Base-by-base conservation (phyloP, 2,888 invertebrate genomes). In the Nemapogon koenigi region DNA sequence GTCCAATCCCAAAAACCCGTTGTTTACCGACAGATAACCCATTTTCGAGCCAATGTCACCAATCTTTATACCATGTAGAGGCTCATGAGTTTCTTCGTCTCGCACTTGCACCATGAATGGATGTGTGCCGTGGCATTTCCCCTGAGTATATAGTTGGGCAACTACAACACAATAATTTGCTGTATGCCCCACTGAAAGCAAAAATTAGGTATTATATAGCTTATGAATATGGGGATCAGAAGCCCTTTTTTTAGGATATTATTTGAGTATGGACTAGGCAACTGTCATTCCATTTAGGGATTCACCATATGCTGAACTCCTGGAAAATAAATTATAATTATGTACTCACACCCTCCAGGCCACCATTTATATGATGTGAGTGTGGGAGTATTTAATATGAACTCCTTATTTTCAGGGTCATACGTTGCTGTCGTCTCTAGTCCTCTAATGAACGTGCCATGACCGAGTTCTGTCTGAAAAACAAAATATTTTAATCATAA, bases 1-100 rank as follows among this genome's bases (percentile, higher is more conserved):
- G 33, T 93, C 84, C 39, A 98, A 88, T 0, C 91, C 90, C 38
- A 97, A 68, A 61, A 90, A 98, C 0, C 97, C 97, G 62, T 97
- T 97, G 57, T 97, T 96, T 2, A 90, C 88, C 0, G 84, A 81
- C 53, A 92, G 91, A 81, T 94, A 89, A 4, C 94, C 96, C 45
- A 97, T 78, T 62, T 97, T 97, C 2, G 90, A 87, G 0, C 97
- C 97, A 47, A 97, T 95, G 64, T 97, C 97, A 1, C 97, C 97
- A 37, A 97, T 83, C 58, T 89, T 89, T 38, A 97, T 89, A 52
- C 94, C 96, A 16, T 87, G 85, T 53, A 97, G 53, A 0, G 95
- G 94, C 57, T 83, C 72, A 55, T 97, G 95, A 0, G 93, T 92
- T 4, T 94, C 88, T 55, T 90, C 87, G 51, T 94, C 90, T 44